Percentiles rank a stretch among this genome's conserved stretches.
Evolutionary conservation across 2,113 vertebrate species (phyloP).

Genomic region (Tapirus terrestris): DNA sequence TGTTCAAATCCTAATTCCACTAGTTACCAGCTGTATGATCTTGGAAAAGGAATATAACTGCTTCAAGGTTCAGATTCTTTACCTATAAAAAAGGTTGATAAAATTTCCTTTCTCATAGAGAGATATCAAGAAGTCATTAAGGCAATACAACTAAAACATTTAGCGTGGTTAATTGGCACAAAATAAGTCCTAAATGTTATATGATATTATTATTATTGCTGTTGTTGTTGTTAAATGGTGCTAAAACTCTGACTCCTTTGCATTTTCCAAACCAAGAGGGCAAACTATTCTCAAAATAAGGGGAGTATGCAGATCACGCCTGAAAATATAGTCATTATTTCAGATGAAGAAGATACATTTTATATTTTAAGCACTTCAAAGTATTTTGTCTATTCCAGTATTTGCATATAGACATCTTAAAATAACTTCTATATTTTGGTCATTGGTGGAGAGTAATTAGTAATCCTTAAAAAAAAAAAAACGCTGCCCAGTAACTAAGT

Average conservation of each 20-base stretch:
- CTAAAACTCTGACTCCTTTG: background rate
- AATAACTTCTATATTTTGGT: background rate
- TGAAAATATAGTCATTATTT: constrained; percentile 15
- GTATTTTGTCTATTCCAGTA: background rate
- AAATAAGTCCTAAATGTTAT: background rate
- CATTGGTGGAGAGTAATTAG: background rate
- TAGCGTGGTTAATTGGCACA: background rate
- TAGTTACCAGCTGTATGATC: background rate
- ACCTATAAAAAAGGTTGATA: background rate
- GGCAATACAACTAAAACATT: background rate
- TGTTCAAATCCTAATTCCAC: background rate
- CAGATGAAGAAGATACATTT: constrained; percentile 2
- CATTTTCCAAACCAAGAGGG: constrained; percentile 23
- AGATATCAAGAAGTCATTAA: background rate
- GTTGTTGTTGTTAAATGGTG: background rate
- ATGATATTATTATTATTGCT: background rate
- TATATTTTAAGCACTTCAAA: background rate
- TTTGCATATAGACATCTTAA: background rate
- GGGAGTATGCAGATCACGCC: background rate
- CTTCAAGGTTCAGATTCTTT: background rate
- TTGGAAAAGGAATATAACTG: background rate
- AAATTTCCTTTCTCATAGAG: background rate
- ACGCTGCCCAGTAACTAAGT: background rate
- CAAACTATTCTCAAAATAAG: constrained; percentile 48
- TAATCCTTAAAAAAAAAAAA: background rate